Conservation (phyloP, 1,140 invertebrate species). For the Ptiloglossa arizonensis region DNA sequence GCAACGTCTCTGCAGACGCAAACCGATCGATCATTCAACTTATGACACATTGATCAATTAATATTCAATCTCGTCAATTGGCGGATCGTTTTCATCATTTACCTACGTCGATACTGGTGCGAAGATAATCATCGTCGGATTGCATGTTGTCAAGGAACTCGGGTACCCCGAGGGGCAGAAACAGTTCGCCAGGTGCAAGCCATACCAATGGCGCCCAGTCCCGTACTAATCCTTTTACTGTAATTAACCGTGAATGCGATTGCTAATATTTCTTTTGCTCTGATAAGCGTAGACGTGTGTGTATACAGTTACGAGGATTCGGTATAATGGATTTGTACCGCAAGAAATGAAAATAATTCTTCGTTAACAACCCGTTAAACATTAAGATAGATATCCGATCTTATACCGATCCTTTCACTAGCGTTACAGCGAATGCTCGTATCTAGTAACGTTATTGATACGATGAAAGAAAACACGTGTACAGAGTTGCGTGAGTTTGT, state of each 20-base stretch:
- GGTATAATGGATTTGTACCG: too few relatives aligned
- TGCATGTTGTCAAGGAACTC: conserved; percentile 84
- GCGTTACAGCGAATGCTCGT: too few relatives aligned
- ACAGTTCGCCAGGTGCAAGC: conserved; percentile 85
- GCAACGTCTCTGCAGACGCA: conserved; percentile 75
- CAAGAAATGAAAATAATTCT: too few relatives aligned
- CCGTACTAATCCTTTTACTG: conserved; percentile 81
- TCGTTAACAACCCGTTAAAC: too few relatives aligned
- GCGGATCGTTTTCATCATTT: conserved; percentile 38
- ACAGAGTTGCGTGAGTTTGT: too few relatives aligned
- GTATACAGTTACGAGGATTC: too few relatives aligned
- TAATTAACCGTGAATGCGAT: conserved; percentile 40
- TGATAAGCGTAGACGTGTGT: neutral
- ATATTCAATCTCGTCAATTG: neutral
- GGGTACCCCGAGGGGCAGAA: conserved; percentile 84
- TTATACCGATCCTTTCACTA: too few relatives aligned
- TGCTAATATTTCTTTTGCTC: neutral
- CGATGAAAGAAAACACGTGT: too few relatives aligned
- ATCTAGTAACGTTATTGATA: too few relatives aligned
- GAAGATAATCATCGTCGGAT: conserved; percentile 80
- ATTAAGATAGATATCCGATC: too few relatives aligned
- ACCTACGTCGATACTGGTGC: conserved; percentile 82
- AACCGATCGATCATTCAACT: neutral
- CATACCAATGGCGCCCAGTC: conserved; percentile 86
- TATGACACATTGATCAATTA: too few relatives aligned